phyloP scores from a whole-genome alignment of 2,888 invertebrate species.

The Ophioninae sp. region DNA sequence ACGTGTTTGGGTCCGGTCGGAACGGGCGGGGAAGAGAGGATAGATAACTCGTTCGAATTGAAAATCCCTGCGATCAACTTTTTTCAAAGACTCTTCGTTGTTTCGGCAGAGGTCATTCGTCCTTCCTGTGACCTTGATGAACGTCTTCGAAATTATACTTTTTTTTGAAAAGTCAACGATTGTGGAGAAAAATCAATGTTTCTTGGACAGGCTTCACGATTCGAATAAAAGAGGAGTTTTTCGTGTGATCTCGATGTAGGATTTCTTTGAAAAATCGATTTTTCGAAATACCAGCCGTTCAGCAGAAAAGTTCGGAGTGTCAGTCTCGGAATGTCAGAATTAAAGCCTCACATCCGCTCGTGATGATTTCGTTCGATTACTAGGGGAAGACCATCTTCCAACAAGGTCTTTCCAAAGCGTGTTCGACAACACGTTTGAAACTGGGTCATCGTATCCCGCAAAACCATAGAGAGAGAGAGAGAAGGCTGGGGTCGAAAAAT shows the following conservation, averaged over 20 bases:
- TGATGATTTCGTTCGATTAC: background rate
- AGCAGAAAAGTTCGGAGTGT: background rate
- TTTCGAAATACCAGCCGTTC: background rate
- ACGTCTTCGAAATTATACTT: background rate
- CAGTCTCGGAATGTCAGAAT: background rate
- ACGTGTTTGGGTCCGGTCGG: background rate
- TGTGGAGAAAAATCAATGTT: background rate
- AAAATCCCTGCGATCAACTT: background rate
- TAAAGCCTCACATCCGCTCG: background rate
- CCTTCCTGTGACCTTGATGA: background rate
- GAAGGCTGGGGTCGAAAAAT: background rate
- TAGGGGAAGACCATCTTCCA: background rate
- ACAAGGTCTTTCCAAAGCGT: background rate
- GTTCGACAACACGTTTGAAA: background rate
- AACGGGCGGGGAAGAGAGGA: background rate
- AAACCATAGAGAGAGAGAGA: too few species aligned
- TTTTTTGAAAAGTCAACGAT: background rate
- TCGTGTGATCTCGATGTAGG: background rate
- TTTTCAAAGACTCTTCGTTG: background rate
- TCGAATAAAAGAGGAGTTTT: background rate
- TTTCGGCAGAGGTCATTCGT: background rate
- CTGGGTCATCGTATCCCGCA: background rate
- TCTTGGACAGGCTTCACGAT: background rate
- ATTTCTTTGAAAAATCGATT: background rate
- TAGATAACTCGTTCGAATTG: background rate